Conservation (phyloP, 2,113 vertebrate species). For the Gnathonemus longibarbis region DNA sequence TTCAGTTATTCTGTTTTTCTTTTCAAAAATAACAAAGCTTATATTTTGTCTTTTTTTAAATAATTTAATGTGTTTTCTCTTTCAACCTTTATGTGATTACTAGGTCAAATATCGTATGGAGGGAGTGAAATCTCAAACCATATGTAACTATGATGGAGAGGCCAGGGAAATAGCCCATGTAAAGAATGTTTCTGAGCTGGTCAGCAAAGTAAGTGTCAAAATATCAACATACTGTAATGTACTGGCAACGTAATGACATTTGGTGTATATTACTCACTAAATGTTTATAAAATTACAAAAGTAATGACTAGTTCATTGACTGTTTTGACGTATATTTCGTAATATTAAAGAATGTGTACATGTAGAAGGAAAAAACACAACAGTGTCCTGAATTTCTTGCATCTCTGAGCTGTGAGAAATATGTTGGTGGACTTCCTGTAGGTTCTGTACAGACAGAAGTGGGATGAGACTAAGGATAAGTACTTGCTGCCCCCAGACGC, state of each 20-base stretch:
- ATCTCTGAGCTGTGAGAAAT: neutral
- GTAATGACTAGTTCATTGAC: neutral
- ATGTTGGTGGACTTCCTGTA: constrained; percentile 35
- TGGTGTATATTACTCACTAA: neutral
- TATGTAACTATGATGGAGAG: constrained; percentile 79
- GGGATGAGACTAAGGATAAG: constrained; percentile 93
- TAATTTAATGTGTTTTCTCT: neutral
- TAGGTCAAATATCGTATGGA: constrained; percentile 97
- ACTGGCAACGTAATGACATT: neutral
- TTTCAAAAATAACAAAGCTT: neutral
- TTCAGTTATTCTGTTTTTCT: neutral
- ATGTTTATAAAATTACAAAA: neutral
- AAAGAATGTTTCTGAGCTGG: constrained; percentile 85
- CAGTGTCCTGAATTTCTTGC: neutral
- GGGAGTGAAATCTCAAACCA: constrained; percentile 73
- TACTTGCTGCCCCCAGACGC: constrained; percentile 94
- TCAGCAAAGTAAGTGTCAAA: constrained; percentile 81
- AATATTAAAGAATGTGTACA: neutral
- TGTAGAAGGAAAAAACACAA: neutral
- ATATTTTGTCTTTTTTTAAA: neutral
- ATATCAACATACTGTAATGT: neutral
- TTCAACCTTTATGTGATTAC: neutral
- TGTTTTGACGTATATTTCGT: neutral
- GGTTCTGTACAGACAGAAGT: constrained; percentile 96
- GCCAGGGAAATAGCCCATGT: constrained; percentile 83